Evolutionary conservation across 2,888 invertebrate genomes (phyloP).

Genomic region (Apamea anceps): DNA sequence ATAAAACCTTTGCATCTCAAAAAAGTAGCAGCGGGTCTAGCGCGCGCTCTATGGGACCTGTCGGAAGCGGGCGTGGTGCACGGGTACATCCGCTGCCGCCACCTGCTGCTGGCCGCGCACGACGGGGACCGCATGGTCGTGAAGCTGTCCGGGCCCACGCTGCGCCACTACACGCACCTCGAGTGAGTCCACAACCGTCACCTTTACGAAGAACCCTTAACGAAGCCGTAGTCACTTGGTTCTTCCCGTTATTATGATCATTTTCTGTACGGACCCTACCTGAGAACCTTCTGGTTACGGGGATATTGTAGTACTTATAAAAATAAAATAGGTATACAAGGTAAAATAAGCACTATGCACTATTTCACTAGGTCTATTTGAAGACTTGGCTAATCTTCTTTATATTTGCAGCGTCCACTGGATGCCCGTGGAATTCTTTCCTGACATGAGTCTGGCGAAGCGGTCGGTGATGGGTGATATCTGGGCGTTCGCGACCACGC

Average conservation of each 20-base stretch:
- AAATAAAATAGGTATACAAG: no score
- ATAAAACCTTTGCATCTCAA: constrained; percentile 93
- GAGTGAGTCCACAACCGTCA: constrained; percentile 90
- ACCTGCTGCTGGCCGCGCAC: constrained; percentile 94
- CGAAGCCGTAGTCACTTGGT: not conserved
- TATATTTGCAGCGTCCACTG: constrained; percentile 93
- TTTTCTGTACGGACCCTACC: not conserved
- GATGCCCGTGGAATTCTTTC: constrained; percentile 96
- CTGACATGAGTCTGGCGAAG: constrained; percentile 92
- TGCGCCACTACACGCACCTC: constrained; percentile 90
- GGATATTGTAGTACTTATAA: not conserved
- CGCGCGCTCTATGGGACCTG: constrained; percentile 96
- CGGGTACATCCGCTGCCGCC: constrained; percentile 95
- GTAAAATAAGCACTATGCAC: not conserved
- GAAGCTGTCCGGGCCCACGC: constrained; percentile 96
- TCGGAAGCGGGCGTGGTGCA: constrained; percentile 96
- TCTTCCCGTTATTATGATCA: not conserved
- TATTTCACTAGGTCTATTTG: not conserved
- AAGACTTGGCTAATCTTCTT: not conserved
- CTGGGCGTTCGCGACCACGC: constrained; percentile 97
- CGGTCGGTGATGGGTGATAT: constrained; percentile 94
- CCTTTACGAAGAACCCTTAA: no score
- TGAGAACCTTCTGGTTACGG: not conserved
- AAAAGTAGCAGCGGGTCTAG: constrained; percentile 95
- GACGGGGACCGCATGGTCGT: constrained; percentile 92